Base-by-base conservation (phyloP, 2,797 vertebrate genomes). In the Urosaurus nigricauda region DNA sequence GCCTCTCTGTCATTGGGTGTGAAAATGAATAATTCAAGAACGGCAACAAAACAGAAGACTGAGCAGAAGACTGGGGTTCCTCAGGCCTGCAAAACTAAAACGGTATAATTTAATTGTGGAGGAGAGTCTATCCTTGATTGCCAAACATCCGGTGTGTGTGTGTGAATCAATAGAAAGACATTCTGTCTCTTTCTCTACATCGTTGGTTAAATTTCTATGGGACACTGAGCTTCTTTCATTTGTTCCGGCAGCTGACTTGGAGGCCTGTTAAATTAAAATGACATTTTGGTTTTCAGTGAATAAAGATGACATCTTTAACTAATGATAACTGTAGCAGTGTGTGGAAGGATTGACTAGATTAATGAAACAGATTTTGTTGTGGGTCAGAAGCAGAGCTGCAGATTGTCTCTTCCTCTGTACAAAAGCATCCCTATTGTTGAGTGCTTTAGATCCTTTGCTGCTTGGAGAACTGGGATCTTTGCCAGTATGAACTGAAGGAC, bases 1-100 rank as follows among this genome's bases (percentile, higher is more conserved):
- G 60, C 63, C 32, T 86, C 90, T 86, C 70, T 74, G 87, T 89
- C 32, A 60, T 92, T 82, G 91, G 86, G 63, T 85, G 91, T 70
- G 40, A 91, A 60, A 91, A 94, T 56, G 77, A 91, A 89, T 14
- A 43, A 79, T 77, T 93, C 81, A 93, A 92, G 43, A 75, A n/a
- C 43, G 84, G 88, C 75, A 3, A 92, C 51, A 84, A 71, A 86
- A 35, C 14, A 70, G 77, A 93, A 6, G 29, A 87, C 47, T 88
- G 92, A 90, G 84, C 83, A 86, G 71, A 91, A 79, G 75, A 86
- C 58, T 63, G 40, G 85, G 58, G 85, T 88, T 90, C 79, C 89
- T 90, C 79, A 84, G 92, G 90, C 84, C 90, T 84, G 29, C 51
- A 81, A 88, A 92, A 90, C 8, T 0, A 87, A 86, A 88, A 70